Evolutionary conservation across 1,140 invertebrate species (phyloP).

Genomic region (Trachymyrmex septentrionalis): DNA sequence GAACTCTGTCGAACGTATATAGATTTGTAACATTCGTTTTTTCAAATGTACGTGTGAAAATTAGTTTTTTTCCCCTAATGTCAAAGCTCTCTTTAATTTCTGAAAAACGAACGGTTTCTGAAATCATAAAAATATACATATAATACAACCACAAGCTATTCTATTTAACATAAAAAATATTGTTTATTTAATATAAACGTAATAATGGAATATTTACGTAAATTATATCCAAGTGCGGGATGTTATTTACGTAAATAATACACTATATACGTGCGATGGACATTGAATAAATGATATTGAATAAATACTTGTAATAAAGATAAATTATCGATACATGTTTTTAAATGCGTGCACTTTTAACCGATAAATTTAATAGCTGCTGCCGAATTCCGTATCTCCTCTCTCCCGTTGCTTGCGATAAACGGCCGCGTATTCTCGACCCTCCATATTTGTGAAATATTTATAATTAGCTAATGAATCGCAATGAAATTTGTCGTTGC

Average conservation of each 20-base stretch:
- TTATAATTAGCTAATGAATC: slow-evolving; percentile 59
- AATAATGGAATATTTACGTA: slow-evolving; percentile 56
- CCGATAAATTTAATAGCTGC: slow-evolving; percentile 61
- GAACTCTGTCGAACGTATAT: not conserved
- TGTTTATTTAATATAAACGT: slow-evolving; percentile 51
- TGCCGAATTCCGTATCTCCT: slow-evolving; percentile 43
- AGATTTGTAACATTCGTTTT: not conserved
- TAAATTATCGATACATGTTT: slow-evolving; percentile 59
- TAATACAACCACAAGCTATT: slow-evolving; percentile 10
- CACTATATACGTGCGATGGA: slow-evolving; percentile 39
- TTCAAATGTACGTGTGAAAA: not conserved
- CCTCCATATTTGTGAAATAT: slow-evolving; percentile 52
- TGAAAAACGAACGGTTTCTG: not conserved
- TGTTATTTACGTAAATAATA: slow-evolving; percentile 63
- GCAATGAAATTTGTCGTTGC: slow-evolving; percentile 48
- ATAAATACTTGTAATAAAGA: slow-evolving; percentile 65
- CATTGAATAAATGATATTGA: slow-evolving; percentile 64
- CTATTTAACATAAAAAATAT: slow-evolving; percentile 45
- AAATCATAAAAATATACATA: slow-evolving; percentile 22
- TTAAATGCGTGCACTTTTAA: slow-evolving; percentile 52
- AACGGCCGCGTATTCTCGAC: slow-evolving; percentile 5
- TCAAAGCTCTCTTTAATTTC: not conserved
- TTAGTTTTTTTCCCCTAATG: not conserved
- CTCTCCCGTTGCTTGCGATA: slow-evolving; percentile 26
- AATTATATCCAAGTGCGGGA: slow-evolving; percentile 43